phyloP scores from a whole-genome alignment of 2,113 vertebrate genomes.

The Calyptomena viridis region DNA sequence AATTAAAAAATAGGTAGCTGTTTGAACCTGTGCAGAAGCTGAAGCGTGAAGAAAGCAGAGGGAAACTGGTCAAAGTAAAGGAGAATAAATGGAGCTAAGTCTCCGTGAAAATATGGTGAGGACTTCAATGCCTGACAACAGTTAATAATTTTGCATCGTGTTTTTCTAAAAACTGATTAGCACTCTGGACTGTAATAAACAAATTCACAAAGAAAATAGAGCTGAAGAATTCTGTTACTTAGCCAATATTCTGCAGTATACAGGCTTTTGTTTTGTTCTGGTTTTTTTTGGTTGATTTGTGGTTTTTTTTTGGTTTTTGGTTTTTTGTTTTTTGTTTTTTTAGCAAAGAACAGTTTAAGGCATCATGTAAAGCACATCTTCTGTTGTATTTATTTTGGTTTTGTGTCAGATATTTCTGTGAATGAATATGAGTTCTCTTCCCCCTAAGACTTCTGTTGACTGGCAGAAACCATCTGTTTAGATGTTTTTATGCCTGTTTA shows the following conservation, averaged over 20 bases:
- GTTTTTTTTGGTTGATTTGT: not conserved
- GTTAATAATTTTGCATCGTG: not conserved
- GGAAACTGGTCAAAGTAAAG: not conserved
- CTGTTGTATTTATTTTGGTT: constrained; percentile 2
- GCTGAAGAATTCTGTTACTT: not conserved
- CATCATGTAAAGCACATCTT: not conserved
- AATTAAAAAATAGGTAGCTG: constrained; percentile 19
- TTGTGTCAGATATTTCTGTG: constrained; percentile 24
- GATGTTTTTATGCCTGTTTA: constrained; percentile 64
- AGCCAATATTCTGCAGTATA: not conserved
- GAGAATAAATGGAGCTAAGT: not conserved
- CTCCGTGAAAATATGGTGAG: not conserved
- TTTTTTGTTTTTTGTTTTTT: too few relatives aligned
- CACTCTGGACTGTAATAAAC: not conserved
- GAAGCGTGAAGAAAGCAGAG: not conserved
- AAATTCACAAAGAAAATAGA: not conserved
- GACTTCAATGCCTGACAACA: not conserved
- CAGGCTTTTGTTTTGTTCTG: not conserved
- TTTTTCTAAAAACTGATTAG: not conserved
- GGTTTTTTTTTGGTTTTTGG: too few relatives aligned
- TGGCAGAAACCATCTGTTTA: constrained; percentile 65
- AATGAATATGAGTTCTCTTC: constrained; percentile 32
- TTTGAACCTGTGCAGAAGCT: not conserved
- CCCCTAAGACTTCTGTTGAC: constrained; percentile 30
- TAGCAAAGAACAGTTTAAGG: not conserved